Evolutionary conservation across 2,113 vertebrate genomes (phyloP).

Genomic region (Notechis scutatus): DNA sequence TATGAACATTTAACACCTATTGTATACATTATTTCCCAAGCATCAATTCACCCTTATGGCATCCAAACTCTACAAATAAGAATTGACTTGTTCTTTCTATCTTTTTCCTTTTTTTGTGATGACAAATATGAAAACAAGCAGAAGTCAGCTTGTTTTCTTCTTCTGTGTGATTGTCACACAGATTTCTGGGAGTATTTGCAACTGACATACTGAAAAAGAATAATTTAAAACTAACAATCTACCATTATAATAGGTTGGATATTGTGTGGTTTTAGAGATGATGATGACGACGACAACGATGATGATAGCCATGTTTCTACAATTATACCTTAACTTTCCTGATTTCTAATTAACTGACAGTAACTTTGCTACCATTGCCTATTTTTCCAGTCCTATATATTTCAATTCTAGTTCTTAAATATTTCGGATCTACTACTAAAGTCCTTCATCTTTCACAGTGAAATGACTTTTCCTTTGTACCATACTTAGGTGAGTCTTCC

Average conservation of each 20-base stretch:
- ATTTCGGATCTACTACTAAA: background rate
- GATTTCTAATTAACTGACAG: background rate
- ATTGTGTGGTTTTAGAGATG: background rate
- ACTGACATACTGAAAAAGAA: background rate
- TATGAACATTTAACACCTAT: background rate
- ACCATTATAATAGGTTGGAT: background rate
- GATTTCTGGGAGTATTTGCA: background rate
- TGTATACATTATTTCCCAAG: background rate
- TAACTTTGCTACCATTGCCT: background rate
- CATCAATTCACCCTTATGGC: background rate
- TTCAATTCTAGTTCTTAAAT: background rate
- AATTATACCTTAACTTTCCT: too few species aligned
- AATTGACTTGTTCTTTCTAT: background rate
- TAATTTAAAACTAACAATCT: background rate
- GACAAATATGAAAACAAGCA: background rate
- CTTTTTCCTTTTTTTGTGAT: background rate
- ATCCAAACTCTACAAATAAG: background rate
- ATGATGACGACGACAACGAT: background rate
- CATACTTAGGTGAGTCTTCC: background rate
- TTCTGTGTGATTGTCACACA: background rate
- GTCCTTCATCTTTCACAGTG: background rate
- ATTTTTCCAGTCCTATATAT: too few species aligned
- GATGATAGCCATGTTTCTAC: background rate
- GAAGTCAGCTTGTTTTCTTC: too few species aligned
- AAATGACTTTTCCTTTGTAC: background rate